Base-by-base conservation (phyloP, 2,797 vertebrate genomes). In the Mormyrus hasselquistii region DNA sequence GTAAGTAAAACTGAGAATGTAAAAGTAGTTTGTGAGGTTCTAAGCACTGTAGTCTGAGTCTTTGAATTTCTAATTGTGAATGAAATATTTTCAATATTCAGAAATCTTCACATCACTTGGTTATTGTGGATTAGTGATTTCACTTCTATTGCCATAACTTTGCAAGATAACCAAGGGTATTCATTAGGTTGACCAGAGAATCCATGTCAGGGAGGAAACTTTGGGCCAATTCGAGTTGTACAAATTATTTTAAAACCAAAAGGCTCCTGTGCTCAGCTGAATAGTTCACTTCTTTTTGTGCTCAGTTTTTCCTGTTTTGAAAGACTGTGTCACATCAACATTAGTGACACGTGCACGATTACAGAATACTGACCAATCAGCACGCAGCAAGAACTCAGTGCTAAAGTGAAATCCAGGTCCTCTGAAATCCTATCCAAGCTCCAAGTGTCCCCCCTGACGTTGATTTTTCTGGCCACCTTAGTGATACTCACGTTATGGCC, bases 401-500 rank as follows among this genome's bases (percentile, higher is more conserved):
- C n/a, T 62, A 2, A 1, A 22, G n/a, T 22, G n/a, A 62, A 62
- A 62, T 62, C n/a, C 57, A 25, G 8, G 57, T 62, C 57, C 57
- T 25, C 22, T 62, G n/a, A 62, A 25, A 62, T 62, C 57, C 57
- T 25, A 16, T 22, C 57, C n/a, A n/a, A 76, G 29, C 16, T 19
- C 34, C 38, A 44, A 79, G 38, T 41, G 16, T 4, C 38, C 16
- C 1, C 57, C 57, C 57, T 12, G 4, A 0, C 29, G 0, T 73
- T 12, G 29, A 34, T 34, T 73, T 73, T 14, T 34, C 65, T 14
- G 65, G 65, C 14, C 73, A 44, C 34, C 16, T 38, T 38, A 14
- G 65, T 34, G 8, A 62, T 65, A 95, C 96, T 95, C 93, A 99
- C 98, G 99, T 99, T 95, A 99, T 99, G 90, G 98, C 98, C 95